Base-by-base conservation (phyloP, 2,113 vertebrate genomes). In the Syngnathus scovelli region DNA sequence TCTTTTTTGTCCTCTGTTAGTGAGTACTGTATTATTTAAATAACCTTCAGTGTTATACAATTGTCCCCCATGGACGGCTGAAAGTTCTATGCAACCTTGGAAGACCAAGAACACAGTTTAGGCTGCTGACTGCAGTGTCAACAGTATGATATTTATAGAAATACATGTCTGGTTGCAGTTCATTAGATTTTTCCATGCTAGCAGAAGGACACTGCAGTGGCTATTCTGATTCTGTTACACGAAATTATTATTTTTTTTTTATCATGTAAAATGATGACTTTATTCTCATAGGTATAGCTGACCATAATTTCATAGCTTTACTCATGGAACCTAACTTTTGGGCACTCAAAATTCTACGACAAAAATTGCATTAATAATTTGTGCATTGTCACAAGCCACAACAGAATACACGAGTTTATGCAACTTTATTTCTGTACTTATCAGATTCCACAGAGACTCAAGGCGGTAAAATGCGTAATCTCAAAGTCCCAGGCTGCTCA, bases 381-480 rank as follows among this genome's bases (percentile, higher is more conserved):
- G 27, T 33, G 27, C 27, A 33, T 33, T 0, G 10, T 39, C 18
- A 44, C 66, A 41, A 60, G 7, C 36, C n/a, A 66, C 41, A 52
- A n/a, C 48, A 43, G 7, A 36, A 23, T 67, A 3, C 16, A 23
- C 54, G 19, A 51, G 59, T 67, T 10, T 38, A n/a, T 41, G 58
- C 1, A 27, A 61, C 64, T 83, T 61, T 56, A 55, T 38, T 69
- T 36, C 66, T 33, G 41, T 56, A 37, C 82, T 89, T 90, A 90
- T 90, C 89, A 76, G 39, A 60, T 58, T 66, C 72, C 19, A 33
- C 82, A 83, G 76, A 78, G 60, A 56, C 64, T 66, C 43, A 66
- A 69, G 74, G 44, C 81, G 37, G 77, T 23, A 69, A 77, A 3
- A 18, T 69, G 76, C 46, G 68, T 88, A 87, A 90, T 90, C 89